Conservation (phyloP, 2,113 vertebrate species). For the Falco punctatus region DNA sequence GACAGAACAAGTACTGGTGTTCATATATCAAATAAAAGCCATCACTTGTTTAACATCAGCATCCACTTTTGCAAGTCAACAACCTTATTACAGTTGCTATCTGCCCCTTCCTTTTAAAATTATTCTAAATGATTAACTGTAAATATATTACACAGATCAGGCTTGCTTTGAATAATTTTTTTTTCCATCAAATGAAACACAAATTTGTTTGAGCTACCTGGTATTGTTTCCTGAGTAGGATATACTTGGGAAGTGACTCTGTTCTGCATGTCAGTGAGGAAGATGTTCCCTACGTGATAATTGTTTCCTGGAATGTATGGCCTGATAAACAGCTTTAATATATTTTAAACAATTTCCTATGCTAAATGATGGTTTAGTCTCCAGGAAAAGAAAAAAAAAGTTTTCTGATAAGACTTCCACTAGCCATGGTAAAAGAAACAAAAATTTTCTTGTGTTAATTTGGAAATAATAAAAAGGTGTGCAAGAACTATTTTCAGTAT, state of each 20-base stretch:
- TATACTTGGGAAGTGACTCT: neutral
- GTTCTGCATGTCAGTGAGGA: neutral
- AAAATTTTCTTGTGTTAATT: neutral
- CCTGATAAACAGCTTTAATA: neutral
- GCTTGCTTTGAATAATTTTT: slow-evolving; percentile 1
- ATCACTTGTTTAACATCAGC: neutral
- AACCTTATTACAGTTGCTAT: neutral
- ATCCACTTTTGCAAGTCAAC: neutral
- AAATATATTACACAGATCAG: neutral
- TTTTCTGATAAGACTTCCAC: neutral
- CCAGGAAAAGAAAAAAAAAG: neutral
- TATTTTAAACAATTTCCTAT: neutral
- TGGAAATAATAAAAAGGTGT: neutral
- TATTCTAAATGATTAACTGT: neutral
- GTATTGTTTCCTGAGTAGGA: slow-evolving; percentile 1
- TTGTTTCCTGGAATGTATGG: neutral
- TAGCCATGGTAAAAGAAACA: neutral
- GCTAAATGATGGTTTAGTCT: neutral
- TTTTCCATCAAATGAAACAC: slow-evolving; percentile 9
- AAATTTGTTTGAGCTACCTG: neutral
- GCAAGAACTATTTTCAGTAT: neutral
- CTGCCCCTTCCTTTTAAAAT: neutral
- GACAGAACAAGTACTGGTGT: neutral
- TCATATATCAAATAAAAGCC: slow-evolving; percentile 30
- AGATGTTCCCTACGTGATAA: neutral